These are phyloP conservation scores for Falco cherrug DNA, from an alignment of 2,797 vertebrate species.

Conservation along the genomic window DNA sequence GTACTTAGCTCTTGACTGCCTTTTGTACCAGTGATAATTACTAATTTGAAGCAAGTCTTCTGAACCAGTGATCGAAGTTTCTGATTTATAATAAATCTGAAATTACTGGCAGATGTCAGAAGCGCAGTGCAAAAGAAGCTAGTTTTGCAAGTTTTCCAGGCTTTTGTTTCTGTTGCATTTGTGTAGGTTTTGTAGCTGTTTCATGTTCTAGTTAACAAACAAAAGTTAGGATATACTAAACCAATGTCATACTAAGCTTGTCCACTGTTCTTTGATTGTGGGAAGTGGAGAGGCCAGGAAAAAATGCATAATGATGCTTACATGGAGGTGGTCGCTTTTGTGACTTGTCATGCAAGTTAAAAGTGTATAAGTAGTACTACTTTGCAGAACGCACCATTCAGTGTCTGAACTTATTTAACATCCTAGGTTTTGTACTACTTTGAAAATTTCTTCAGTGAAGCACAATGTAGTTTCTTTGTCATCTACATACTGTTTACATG, in stretches of 20 bases:
- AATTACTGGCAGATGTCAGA: not conserved
- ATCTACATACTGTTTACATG: not conserved
- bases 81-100: not conserved
- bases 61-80: not conserved
- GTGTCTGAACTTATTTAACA: not conserved
- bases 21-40: not conserved
- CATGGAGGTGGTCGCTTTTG: accelerated
- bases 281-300: not conserved
- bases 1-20: not conserved
- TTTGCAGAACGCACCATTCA: not conserved
- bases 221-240: not conserved
- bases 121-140: not conserved
- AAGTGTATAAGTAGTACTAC: not conserved
- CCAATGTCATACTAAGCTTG: not conserved
- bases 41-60: not conserved
- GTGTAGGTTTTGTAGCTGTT: not conserved
- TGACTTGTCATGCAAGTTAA: not conserved
- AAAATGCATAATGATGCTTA: not conserved
- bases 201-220: not conserved
- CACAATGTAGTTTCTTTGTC: not conserved
- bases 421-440: not conserved
- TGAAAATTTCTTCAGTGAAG: not conserved
- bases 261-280: not conserved
- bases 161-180: not conserved
- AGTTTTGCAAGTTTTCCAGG: not conserved